These are phyloP conservation scores for Pteronotus mesoamericanus DNA, from an alignment of 2,797 vertebrate species.

Conservation along the genomic window DNA sequence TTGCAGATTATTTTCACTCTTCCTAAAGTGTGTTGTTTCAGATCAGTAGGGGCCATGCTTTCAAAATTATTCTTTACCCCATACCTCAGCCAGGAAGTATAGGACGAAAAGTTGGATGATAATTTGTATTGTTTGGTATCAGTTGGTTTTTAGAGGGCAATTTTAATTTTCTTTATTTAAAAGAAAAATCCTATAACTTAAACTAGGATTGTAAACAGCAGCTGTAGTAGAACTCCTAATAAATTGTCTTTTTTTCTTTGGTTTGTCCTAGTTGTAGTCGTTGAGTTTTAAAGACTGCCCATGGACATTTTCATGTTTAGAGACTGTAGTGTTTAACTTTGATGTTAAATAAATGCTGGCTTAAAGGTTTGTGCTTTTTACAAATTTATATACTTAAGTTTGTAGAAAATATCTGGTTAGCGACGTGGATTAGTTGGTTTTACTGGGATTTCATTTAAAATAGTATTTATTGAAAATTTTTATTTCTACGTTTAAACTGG, in stretches of 20 bases:
- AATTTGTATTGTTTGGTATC: background rate
- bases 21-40: background rate
- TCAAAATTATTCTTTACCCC: background rate
- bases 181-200: background rate
- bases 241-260: background rate
- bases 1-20: background rate
- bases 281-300: conserved; percentile 37
- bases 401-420: conserved; percentile 21
- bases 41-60: background rate
- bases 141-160: background rate
- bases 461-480: conserved; percentile 5
- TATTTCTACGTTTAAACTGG: conserved; percentile 1
- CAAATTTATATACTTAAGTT: background rate
- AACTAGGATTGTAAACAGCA: background rate
- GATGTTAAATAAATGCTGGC: background rate
- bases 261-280: background rate
- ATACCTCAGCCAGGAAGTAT: background rate
- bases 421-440: conserved; percentile 18
- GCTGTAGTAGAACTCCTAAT: background rate
- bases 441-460: conserved; percentile 33
- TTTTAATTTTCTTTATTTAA: background rate
- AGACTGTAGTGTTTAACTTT: conserved; percentile 10
- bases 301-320: background rate
- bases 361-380: background rate
- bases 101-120: background rate